Percentiles rank a stretch among this genome's conserved stretches.
Evolutionary conservation across 2,113 vertebrate species (phyloP).

Genomic region (Tautogolabrus adspersus): DNA sequence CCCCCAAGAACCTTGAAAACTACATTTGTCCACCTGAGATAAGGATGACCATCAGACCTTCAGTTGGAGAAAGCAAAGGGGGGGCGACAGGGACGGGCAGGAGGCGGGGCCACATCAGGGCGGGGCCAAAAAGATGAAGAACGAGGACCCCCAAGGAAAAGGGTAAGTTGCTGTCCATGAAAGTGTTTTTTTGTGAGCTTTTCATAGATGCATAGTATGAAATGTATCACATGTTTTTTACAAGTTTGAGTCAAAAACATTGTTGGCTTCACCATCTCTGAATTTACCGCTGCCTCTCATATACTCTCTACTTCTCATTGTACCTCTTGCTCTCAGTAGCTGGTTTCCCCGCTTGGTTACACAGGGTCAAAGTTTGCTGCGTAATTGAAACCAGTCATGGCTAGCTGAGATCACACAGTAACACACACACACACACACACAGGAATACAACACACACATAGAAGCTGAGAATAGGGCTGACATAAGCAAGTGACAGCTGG

Average conservation of each 20-base stretch:
- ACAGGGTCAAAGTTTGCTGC: slow-evolving; percentile 82
- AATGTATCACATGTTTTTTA: background rate
- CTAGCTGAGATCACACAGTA: slow-evolving; percentile 71
- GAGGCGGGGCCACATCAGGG: slow-evolving; percentile 87
- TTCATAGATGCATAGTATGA: background rate
- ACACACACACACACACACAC: slow-evolving; percentile 35
- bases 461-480: slow-evolving; percentile 74
- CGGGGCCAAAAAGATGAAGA: slow-evolving; percentile 91
- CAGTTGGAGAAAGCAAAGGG: slow-evolving; percentile 86
- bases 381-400: slow-evolving; percentile 79
- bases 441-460: slow-evolving; percentile 45
- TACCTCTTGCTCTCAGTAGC: slow-evolving; percentile 47
- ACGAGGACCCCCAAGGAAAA: slow-evolving; percentile 91
- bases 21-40: slow-evolving; percentile 99
- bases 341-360: slow-evolving; percentile 64
- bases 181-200: background rate
- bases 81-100: slow-evolving; percentile 86
- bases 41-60: slow-evolving; percentile 97
- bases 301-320: slow-evolving; percentile 17
- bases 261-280: slow-evolving; percentile 19
- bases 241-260: slow-evolving; percentile 1
- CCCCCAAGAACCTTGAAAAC: slow-evolving; percentile 98
- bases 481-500: slow-evolving; percentile 87
- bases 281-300: slow-evolving; percentile 1
- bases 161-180: slow-evolving; percentile 82